Conservation (phyloP, 1,140 invertebrate species). For the Lepidurus apus region DNA sequence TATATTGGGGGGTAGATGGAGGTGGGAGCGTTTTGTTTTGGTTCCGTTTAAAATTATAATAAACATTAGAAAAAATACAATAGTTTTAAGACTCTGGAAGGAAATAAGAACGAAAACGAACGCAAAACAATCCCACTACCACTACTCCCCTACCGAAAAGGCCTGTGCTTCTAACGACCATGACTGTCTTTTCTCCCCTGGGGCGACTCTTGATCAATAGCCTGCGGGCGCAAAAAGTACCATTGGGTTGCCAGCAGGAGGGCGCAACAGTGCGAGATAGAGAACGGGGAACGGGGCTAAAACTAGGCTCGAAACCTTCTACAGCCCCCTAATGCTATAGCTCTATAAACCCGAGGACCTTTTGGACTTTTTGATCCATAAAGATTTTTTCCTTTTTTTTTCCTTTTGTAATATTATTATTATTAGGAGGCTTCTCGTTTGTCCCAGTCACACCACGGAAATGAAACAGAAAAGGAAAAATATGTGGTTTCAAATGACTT, state of each 20-base stretch:
- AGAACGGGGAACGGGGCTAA: neutral
- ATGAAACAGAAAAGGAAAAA: neutral
- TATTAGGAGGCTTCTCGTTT: too few relatives aligned
- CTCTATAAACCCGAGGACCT: too few relatives aligned
- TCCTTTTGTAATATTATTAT: neutral
- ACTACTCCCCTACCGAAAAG: neutral
- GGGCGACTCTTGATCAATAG: constrained; percentile 18
- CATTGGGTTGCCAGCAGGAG: constrained; percentile 5
- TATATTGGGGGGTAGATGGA: too few relatives aligned
- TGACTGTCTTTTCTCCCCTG: constrained; percentile 17
- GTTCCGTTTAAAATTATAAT: too few relatives aligned
- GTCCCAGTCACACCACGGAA: neutral
- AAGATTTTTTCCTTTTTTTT: constrained; percentile 23
- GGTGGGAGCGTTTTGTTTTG: too few relatives aligned
- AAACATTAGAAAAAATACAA: too few relatives aligned
- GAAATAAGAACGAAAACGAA: neutral
- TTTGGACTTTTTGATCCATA: neutral
- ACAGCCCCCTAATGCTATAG: neutral
- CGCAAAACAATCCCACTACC: neutral
- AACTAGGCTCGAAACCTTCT: neutral
- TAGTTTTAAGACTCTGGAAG: too few relatives aligned
- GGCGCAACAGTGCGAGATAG: constrained; percentile 16
- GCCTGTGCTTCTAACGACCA: neutral
- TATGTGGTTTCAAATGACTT: neutral
- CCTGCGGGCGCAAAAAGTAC: constrained; percentile 16